Percentiles rank a stretch among this genome's conserved stretches.
These are phyloP conservation scores for Rhogogaster chlorosoma DNA, from an alignment of 2,888 invertebrate species.

Conservation along the genomic window DNA sequence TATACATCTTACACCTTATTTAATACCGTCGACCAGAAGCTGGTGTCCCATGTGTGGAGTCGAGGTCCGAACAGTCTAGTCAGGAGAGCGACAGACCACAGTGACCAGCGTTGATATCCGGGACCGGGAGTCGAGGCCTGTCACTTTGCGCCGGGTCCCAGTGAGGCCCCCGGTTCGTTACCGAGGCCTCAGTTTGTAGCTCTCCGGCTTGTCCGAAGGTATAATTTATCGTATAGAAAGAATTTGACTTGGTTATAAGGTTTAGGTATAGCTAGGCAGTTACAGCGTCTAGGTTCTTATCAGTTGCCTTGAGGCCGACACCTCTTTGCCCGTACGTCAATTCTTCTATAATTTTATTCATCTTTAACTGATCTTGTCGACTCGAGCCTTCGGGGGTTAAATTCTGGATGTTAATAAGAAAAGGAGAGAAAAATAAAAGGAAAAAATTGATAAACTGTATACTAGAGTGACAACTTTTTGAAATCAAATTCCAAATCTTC, in stretches of 20 bases:
- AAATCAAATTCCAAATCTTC: too few species aligned
- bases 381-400: background rate
- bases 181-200: conserved; percentile 10
- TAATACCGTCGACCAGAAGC: background rate
- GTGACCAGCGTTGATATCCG: conserved; percentile 45
- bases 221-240: conserved; percentile 36
- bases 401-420: background rate
- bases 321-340: background rate
- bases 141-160: conserved; percentile 30
- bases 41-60: background rate
- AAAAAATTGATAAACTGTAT: too few species aligned
- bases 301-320: background rate
- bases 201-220: conserved; percentile 22
- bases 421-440: background rate
- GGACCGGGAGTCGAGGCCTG: conserved; percentile 49
- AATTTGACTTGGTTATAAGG: background rate
- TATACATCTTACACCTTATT: background rate
- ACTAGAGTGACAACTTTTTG: too few species aligned
- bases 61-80: background rate
- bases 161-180: conserved; percentile 44
- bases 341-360: background rate
- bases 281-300: background rate
- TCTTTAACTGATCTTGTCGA: background rate
- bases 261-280: background rate
- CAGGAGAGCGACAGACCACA: conserved; percentile 11